Evolutionary conservation across 2,113 vertebrate genomes (phyloP).

Genomic region (Danionella cerebrum): DNA sequence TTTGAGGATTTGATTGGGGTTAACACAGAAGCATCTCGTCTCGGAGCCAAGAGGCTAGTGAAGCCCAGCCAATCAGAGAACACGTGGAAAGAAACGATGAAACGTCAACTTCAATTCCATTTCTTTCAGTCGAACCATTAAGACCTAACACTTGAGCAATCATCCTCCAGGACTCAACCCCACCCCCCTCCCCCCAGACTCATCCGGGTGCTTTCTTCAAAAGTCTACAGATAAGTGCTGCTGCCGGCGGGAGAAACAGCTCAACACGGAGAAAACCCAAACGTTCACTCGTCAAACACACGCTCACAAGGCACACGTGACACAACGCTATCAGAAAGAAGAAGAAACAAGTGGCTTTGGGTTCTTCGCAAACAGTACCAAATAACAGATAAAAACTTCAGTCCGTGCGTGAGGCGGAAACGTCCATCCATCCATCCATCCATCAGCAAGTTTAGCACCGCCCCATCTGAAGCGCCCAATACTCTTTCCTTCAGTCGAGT

Average conservation of each 20-base stretch:
- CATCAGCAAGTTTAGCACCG: background rate
- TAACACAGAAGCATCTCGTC: too few species aligned
- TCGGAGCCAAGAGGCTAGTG: too few species aligned
- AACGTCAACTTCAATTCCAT: too few species aligned
- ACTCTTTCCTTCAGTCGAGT: background rate
- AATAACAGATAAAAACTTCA: background rate
- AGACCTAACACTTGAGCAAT: too few species aligned
- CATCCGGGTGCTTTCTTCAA: too few species aligned
- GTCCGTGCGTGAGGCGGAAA: background rate
- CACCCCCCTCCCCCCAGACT: too few species aligned
- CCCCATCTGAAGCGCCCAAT: background rate
- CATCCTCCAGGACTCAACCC: too few species aligned
- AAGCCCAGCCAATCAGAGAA: too few species aligned
- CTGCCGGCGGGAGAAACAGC: background rate
- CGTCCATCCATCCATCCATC: background rate
- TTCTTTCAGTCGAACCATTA: too few species aligned
- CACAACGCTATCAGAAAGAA: background rate
- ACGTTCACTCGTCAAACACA: background rate
- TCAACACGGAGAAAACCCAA: background rate
- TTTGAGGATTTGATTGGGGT: too few species aligned
- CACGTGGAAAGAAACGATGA: too few species aligned
- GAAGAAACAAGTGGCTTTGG: conserved; percentile 17
- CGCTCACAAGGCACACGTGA: background rate
- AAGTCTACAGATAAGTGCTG: background rate
- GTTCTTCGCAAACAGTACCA: background rate